Evolutionary conservation across 2,888 invertebrate species (phyloP), one percentile per base, ranked within the genome.

Genomic region (Stegana nigrithorax): DNA sequence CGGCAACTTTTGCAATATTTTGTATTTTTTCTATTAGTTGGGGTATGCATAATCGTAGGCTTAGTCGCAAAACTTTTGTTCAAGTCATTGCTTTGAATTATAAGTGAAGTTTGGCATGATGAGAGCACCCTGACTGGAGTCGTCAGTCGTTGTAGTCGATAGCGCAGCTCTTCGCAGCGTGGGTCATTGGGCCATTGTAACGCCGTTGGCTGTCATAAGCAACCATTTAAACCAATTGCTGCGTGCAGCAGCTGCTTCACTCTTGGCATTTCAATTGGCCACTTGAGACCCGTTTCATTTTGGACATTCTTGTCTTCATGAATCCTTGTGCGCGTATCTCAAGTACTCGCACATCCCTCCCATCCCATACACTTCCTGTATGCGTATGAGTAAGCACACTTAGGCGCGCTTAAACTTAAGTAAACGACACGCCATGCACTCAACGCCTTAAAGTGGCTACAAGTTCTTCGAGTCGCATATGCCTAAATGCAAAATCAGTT

Each of bases 181-280:
- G 42, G 7, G 5, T 42, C 2, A 17, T 12, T 42, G 42, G 2
- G 42, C 12, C 42, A n/a, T 14, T 42, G 42, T 42, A 17, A 6
- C 8, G 39, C 8, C 42, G 12, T 50, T 6, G 26, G 50, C 19
- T 55, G 53, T 55, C 53, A 55, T 21, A 32, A 39, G 21, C 21
- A 36, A 36, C 32, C 23, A 55, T 55, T 55, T 36, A 55, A 55
- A 4, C 53, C 53, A 55, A 55, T 55, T 55, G 53, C n/a, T 26
- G 26, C n/a, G 50, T n/a, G 26, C 12, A 10, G 26, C 26, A 14
- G 12, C 25, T 25, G 17, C 8, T 50, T 25, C 25, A 50, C 50
- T 14, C 14, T 50, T 47, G 10, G 23, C 25, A 25, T 8, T 25
- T 17, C 21, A 47, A 51, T 51, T 51, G 51, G 51, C 17, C 51